Conservation (phyloP, 2,797 vertebrate genomes). For the Argya squamiceps region DNA sequence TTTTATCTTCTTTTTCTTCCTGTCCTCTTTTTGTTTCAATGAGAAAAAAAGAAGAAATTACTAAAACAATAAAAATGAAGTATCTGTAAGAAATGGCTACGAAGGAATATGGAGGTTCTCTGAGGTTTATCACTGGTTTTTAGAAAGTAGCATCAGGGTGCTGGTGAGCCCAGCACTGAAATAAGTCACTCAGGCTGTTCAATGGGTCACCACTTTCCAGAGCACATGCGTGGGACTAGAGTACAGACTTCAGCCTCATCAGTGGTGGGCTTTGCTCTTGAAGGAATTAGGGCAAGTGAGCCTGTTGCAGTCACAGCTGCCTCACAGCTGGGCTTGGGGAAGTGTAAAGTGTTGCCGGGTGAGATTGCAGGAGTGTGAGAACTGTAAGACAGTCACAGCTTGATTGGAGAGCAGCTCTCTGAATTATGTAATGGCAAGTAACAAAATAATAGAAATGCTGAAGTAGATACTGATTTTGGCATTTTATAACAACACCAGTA, state of each 20-base stretch:
- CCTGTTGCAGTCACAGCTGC: not conserved
- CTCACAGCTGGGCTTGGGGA: not conserved
- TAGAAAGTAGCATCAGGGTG: not conserved
- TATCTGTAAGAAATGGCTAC: not conserved
- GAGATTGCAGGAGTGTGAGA: not conserved
- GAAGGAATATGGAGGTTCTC: not conserved
- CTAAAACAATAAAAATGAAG: constrained; percentile 47
- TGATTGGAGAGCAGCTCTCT: not conserved
- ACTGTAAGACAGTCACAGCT: not conserved
- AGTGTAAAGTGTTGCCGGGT: not conserved
- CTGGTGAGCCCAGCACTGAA: not conserved
- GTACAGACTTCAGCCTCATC: not conserved
- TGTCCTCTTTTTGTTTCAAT: not conserved
- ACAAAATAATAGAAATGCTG: not conserved
- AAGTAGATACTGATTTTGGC: not conserved
- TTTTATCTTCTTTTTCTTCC: not conserved
- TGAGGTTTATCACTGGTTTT: not conserved
- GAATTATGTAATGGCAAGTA: not conserved
- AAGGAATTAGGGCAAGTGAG: not conserved
- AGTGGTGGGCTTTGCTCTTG: not conserved
- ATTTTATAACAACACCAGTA: not conserved
- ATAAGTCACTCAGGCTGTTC: not conserved
- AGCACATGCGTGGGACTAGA: rapidly evolving
- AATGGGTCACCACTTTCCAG: not conserved
- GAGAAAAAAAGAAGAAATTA: not conserved